Conservation (phyloP, 2,113 vertebrate species). For the Shinisaurus crocodilurus region DNA sequence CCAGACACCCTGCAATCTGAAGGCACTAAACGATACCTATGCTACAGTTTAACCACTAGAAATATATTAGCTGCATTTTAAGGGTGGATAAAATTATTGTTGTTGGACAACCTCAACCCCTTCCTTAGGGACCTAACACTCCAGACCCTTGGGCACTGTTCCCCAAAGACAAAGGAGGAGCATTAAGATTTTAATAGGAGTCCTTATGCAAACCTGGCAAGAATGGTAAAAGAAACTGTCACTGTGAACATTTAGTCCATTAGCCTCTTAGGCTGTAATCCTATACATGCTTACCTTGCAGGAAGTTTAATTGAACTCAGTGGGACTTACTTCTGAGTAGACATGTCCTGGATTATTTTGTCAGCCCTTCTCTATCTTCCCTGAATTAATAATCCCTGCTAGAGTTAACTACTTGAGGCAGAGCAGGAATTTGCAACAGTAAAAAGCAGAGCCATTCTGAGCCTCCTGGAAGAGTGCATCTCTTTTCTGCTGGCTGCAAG, state of each 20-base stretch:
- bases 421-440: too few relatives aligned
- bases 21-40: not conserved
- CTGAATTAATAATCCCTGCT: too few relatives aligned
- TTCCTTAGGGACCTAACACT: not conserved
- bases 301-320: too few relatives aligned
- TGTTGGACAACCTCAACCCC: not conserved
- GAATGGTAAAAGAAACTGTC: not conserved
- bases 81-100: not conserved
- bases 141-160: not conserved
- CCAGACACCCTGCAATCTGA: not conserved
- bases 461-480: not conserved
- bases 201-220: not conserved
- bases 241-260: too few relatives aligned
- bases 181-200: too few relatives aligned
- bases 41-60: not conserved
- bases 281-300: too few relatives aligned
- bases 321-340: too few relatives aligned
- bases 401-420: too few relatives aligned
- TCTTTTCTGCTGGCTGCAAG: not conserved
- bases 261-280: too few relatives aligned
- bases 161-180: not conserved
- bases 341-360: too few relatives aligned
- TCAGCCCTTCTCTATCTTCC: too few relatives aligned
- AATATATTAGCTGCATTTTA: not conserved
- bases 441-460: not conserved